A percentile compares a stretch with the other conserved stretches of the same genome.
These are phyloP conservation scores for Mimumesa dahlbomi DNA, from an alignment of 2,888 invertebrate genomes.

Conservation along the genomic window DNA sequence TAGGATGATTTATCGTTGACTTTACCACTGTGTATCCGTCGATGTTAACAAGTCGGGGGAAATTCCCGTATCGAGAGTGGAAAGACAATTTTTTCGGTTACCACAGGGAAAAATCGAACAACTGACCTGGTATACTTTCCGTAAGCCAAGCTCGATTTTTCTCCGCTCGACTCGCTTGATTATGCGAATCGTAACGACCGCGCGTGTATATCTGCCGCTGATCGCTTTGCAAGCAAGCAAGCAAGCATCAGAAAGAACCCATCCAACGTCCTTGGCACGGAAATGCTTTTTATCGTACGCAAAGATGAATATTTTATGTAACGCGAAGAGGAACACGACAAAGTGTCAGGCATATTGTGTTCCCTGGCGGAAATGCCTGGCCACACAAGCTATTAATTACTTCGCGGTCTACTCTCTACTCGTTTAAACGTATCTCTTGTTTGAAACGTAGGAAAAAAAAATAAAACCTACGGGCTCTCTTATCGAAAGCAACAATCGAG, in stretches of 20 bases:
- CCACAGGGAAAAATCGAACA: neutral
- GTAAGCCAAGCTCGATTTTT: neutral
- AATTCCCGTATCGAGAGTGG: too few species aligned
- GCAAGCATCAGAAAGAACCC: neutral
- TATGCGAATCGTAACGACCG: conserved; percentile 29
- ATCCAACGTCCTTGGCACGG: conserved; percentile 36
- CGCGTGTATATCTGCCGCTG: conserved; percentile 15
- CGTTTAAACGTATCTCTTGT: too few species aligned
- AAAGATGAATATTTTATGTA: conserved; percentile 42
- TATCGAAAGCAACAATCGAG: too few species aligned
- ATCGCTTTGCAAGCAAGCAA: conserved; percentile 11
- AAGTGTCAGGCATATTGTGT: conserved; percentile 5
- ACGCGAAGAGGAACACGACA: neutral
- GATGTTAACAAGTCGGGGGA: conserved; percentile 16
- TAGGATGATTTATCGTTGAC: conserved; percentile 29
- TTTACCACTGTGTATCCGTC: conserved; percentile 22
- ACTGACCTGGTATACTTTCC: neutral
- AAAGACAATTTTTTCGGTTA: too few species aligned
- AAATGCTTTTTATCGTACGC: conserved; percentile 41
- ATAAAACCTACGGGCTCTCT: too few species aligned
- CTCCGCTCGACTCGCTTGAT: neutral
- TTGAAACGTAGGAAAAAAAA: too few species aligned
- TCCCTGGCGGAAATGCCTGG: neutral
- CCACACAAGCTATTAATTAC: neutral
- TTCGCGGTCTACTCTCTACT: too few species aligned